Evolutionary conservation across 1,140 invertebrate genomes (phyloP), one percentile per base, ranked within the genome.

Genomic region (Ostrea denselamellosa): DNA sequence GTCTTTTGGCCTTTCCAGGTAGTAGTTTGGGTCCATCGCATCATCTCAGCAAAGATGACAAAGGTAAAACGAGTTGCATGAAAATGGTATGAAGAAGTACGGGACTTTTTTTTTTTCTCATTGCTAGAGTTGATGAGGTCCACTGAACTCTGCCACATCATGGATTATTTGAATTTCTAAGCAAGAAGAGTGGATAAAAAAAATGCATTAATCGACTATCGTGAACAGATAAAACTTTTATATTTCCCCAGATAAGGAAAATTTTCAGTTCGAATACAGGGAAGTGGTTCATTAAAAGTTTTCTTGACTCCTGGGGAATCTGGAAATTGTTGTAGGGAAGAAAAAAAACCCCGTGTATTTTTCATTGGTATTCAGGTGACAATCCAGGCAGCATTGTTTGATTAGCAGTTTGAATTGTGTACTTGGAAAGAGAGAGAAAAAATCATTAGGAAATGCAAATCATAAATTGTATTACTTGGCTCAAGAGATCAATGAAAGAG

Each of bases 1-100:
- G 94, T 71, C 92, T 95, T n/a, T 89, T 95, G 9, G 93, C 94
- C 17, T 90, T 95, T 51, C 91, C 93, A 8, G 89, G 90, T 56
- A 92, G 86, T 86, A 91, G 54, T 68, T 83, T 86, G 22, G 90
- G 86, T 17, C 86, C 89, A 12, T 56, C 83, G 19, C 88, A 89
- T 87, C 71, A 87, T 68, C 83, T 87, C 53, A 85, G 92, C 10
- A 93, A 94, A 85, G 92, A 92, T 71, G 93, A 93, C 51, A 94
- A 94, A 92, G 91, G 93, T 94, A 87, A 90, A 81, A 81, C 7
- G 56, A 19, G 56, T 19, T 62, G 56, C 56, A 62, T 62, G 3
- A 19, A 62, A 62, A 62, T 62, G 56, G 56, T 62, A 62, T n/a
- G 56, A 17, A 58, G 54, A 56, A 14, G 12, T 58, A 17, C 0